Evolutionary conservation across 2,888 invertebrate species (phyloP), one percentile per base, ranked within the genome.

Genomic region (Zootermopsis nevadensis): DNA sequence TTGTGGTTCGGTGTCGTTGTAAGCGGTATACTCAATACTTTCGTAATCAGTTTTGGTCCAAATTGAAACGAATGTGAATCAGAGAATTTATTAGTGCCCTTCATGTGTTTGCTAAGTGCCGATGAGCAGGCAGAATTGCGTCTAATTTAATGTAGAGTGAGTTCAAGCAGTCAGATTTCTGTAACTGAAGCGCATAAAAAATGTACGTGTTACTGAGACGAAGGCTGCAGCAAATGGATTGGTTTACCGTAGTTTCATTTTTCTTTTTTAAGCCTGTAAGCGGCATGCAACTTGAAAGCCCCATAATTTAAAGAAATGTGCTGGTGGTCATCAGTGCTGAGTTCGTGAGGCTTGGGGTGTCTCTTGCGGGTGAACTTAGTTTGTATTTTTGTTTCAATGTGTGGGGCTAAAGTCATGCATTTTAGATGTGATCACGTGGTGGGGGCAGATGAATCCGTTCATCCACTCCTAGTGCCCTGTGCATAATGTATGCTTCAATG

Each of bases 401-500:
- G 38, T 38, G 33, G 24, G 38, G 24, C 33, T 30, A 42, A 38
- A 38, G 38, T 74, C 38, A 38, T 79, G 79, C 79, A 79, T 60
- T 55, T 60, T 79, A 22, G 60, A 79, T 79, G 79, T 19, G 30
- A 10, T 77, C 31, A 48, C 77, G 77, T 77, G 77, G 30, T 3
- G 77, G 42, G 77, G 48, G 55, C 12, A 42, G 42, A 42, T 76
- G 76, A 76, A 76, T 38, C 48, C 76, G 42, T 38, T 76, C 76
- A 15, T 76, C 77, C 55, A 53, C 77, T 42, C 42, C 60, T 1
- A 69, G 55, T 77, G 77, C 33, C 77, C 22, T 55, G 77, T 77
- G 77, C 77, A 77, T 77, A 77, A 77, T 77, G 48, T 77, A 77
- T 77, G 77, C 33, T 15, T 8, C 77, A 33, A 24, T 77, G 77